These are phyloP conservation scores for Drosophila fuyamai DNA, from an alignment of 1,140 invertebrate species.

Conservation along the genomic window DNA sequence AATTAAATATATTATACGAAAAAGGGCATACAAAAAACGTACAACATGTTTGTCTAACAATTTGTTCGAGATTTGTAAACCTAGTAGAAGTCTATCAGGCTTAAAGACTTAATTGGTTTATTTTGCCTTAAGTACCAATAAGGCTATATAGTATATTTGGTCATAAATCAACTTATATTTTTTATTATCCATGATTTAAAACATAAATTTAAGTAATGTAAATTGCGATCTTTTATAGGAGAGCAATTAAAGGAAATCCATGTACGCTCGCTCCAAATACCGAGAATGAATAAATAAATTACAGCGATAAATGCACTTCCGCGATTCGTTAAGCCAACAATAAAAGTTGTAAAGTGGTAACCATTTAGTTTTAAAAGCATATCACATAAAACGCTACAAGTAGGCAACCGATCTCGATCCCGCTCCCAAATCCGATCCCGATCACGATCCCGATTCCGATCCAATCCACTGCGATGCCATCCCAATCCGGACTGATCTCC, in stretches of 20 bases:
- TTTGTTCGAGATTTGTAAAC: too few species aligned
- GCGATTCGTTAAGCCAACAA: slow-evolving; percentile 45
- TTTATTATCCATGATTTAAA: not conserved
- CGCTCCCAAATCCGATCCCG: not conserved
- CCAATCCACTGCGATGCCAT: not conserved
- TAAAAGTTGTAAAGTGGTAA: slow-evolving; percentile 62
- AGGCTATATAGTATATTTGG: not conserved
- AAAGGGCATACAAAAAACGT: too few species aligned
- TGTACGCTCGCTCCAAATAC: not conserved
- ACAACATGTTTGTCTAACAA: too few species aligned
- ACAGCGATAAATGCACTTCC: slow-evolving; percentile 13
- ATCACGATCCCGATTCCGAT: not conserved
- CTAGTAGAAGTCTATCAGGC: too few species aligned
- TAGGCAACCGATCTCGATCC: slow-evolving; percentile 17
- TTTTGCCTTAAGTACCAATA: not conserved
- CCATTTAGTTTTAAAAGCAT: slow-evolving; percentile 64
- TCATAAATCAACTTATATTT: not conserved
- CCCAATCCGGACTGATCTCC: slow-evolving; percentile 29
- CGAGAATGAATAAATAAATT: slow-evolving; percentile 4
- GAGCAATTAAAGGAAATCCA: not conserved
- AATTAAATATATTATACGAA: too few species aligned
- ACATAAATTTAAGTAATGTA: not conserved
- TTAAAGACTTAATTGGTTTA: too few species aligned
- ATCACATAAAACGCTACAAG: slow-evolving; percentile 38
- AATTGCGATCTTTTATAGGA: not conserved